Conservation (phyloP, 1,140 invertebrate species). For the Dreissena polymorpha region DNA sequence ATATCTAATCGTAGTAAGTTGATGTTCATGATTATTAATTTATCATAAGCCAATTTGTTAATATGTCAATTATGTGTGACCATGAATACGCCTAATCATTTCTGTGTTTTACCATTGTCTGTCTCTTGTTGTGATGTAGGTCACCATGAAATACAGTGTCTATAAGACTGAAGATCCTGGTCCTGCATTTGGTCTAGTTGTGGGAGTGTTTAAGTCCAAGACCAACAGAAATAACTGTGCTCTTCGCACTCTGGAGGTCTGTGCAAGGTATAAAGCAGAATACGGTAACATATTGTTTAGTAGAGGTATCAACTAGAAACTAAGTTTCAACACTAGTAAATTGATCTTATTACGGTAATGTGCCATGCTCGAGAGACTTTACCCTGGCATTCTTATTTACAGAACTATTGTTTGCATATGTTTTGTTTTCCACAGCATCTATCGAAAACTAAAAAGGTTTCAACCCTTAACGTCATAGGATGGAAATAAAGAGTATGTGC, state of each 20-base stretch:
- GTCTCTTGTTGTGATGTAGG: constrained; percentile 52
- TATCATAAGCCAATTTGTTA: neutral
- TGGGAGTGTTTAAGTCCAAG: constrained; percentile 56
- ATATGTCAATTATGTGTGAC: neutral
- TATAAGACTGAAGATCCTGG: constrained; percentile 53
- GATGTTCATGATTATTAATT: neutral
- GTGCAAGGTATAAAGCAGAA: constrained; percentile 62
- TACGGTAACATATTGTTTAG: neutral
- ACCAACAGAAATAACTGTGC: constrained; percentile 63
- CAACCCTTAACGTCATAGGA: too few species aligned
- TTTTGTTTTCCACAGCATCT: too few species aligned
- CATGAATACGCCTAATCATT: constrained; percentile 40
- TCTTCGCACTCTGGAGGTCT: constrained; percentile 64
- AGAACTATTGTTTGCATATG: too few species aligned
- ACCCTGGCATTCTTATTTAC: too few species aligned
- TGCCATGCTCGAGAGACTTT: too few species aligned
- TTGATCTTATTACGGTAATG: too few species aligned
- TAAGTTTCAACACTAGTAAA: too few species aligned
- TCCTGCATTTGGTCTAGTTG: constrained; percentile 65
- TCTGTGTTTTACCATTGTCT: too few species aligned
- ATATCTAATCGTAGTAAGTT: too few species aligned
- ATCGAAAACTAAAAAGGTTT: too few species aligned
- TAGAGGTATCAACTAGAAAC: too few species aligned
- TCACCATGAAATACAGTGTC: constrained; percentile 73
- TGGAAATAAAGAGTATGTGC: too few species aligned